phyloP scores from a whole-genome alignment of 92 coral and sea anemone species.

The Isaurus tuberculatus region DNA sequence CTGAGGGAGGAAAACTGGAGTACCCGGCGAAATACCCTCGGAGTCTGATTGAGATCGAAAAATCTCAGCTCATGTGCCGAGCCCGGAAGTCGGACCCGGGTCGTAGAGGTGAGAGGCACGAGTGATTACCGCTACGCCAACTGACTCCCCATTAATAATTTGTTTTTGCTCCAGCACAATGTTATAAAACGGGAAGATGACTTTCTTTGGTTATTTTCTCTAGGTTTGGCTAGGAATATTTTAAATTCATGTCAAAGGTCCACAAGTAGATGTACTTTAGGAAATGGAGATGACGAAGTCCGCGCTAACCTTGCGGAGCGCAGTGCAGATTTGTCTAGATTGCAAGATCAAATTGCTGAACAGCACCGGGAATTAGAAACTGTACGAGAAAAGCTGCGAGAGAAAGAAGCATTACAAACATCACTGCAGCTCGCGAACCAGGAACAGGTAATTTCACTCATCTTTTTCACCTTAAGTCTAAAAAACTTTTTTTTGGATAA shows the following conservation, averaged over 20 bases:
- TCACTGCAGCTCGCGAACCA: slow-evolving; percentile 72
- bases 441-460: slow-evolving; percentile 86
- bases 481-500: neutral
- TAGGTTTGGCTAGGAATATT: slow-evolving; percentile 78
- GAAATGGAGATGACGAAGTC: slow-evolving; percentile 59
- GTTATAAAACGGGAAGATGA: neutral
- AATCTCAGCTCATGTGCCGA: too few species aligned
- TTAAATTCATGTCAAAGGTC: slow-evolving; percentile 54
- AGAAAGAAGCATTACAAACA: slow-evolving; percentile 61
- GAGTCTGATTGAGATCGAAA: too few species aligned
- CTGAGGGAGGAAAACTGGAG: too few species aligned
- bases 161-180: neutral
- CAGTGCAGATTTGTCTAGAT: slow-evolving; percentile 77
- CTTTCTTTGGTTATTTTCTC: neutral
- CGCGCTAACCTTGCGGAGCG: slow-evolving; percentile 74
- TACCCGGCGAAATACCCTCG: too few species aligned
- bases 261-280: slow-evolving; percentile 30
- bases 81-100: too few species aligned
- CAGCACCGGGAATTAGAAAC: slow-evolving; percentile 76
- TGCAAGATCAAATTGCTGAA: slow-evolving; percentile 77
- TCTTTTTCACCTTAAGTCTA: neutral
- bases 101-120: too few species aligned
- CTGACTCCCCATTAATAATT: too few species aligned
- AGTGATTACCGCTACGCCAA: too few species aligned
- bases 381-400: slow-evolving; percentile 66